These are phyloP conservation scores for Lagopus muta DNA, from an alignment of 2,113 vertebrate species.

Conservation along the genomic window DNA sequence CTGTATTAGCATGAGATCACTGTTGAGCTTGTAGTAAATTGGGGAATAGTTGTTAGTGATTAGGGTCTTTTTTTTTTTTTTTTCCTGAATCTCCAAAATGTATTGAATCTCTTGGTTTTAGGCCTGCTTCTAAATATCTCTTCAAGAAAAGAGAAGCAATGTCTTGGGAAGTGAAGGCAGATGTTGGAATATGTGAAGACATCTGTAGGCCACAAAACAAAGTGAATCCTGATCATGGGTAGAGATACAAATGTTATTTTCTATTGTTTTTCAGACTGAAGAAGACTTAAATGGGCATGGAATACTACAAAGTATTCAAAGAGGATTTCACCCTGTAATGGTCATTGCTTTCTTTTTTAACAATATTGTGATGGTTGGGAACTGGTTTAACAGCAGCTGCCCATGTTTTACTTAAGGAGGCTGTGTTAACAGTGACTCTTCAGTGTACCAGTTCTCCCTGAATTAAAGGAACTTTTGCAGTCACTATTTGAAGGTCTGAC, in stretches of 20 bases:
- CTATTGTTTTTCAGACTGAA: neutral
- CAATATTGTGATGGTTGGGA: conserved; percentile 4
- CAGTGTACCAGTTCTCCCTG: neutral
- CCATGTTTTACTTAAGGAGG: neutral
- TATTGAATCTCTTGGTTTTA: neutral
- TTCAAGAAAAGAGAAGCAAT: neutral
- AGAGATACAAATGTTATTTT: neutral
- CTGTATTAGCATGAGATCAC: neutral
- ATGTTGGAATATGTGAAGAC: neutral
- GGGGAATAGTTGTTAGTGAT: neutral
- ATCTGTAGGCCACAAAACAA: neutral
- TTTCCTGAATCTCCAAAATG: neutral
- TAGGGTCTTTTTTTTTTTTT: neutral
- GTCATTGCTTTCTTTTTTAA: neutral
- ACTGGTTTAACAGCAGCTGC: neutral
- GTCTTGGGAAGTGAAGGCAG: neutral
- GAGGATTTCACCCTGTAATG: conserved; percentile 9
- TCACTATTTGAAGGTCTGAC: neutral
- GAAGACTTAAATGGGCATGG: neutral
- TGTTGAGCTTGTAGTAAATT: neutral
- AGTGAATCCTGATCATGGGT: neutral
- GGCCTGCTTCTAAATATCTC: neutral
- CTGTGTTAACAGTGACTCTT: neutral
- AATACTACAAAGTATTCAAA: neutral
- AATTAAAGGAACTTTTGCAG: neutral